phyloP scores from a whole-genome alignment of 2,113 vertebrate genomes.

The Lampris incognitus region DNA sequence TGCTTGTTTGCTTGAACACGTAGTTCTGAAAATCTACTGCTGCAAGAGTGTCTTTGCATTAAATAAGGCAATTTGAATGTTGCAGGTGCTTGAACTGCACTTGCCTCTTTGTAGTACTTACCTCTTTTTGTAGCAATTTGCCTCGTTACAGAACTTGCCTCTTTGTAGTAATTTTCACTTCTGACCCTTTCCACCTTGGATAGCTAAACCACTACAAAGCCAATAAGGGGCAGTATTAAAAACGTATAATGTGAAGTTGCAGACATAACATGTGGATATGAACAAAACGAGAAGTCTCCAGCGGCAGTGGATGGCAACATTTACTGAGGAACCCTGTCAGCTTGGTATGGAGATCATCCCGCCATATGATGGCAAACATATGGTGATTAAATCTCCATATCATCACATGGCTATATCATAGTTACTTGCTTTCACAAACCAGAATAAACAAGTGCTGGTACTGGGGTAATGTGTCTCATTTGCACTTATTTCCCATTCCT shows the following conservation, averaged over 20 bases:
- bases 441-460: no score
- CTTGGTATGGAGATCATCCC: no score
- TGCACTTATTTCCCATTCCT: no score
- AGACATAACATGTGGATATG: constrained; percentile 17
- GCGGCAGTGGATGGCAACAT: no score
- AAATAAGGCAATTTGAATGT: constrained; percentile 33
- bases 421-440: no score
- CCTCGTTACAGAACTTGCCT: not conserved
- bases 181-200: constrained; percentile 41
- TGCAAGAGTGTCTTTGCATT: constrained; percentile 29
- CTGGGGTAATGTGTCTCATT: no score
- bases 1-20: not conserved
- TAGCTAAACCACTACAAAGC: constrained; percentile 47
- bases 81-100: constrained; percentile 7
- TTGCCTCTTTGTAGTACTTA: not conserved
- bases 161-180: constrained; percentile 25
- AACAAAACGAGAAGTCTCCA: not conserved
- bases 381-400: no score
- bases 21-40: constrained; percentile 12
- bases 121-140: not conserved
- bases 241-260: constrained; percentile 36
- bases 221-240: constrained; percentile 42
- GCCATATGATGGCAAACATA: no score
- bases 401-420: no score
- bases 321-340: no score